Percentiles rank a stretch among this genome's conserved stretches.
These are phyloP conservation scores for Habropoda laboriosa DNA, from an alignment of 1,140 invertebrate species.

Conservation along the genomic window DNA sequence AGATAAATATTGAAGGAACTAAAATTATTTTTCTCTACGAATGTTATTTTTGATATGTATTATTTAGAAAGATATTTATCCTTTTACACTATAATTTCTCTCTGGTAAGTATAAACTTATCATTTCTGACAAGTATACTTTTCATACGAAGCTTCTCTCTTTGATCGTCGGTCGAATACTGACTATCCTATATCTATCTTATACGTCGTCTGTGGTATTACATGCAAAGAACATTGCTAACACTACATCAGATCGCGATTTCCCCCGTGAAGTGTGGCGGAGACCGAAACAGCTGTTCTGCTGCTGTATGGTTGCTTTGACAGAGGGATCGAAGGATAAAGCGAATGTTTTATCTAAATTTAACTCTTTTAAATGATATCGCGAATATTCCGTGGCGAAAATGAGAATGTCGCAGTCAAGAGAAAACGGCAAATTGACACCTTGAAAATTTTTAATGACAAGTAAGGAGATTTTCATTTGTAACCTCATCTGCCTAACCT, in stretches of 20 bases:
- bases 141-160: too few species aligned
- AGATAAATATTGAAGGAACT: too few species aligned
- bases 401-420: conserved; percentile 80
- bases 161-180: too few species aligned
- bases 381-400: conserved; percentile 81
- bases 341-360: conserved; percentile 79
- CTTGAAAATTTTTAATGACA: conserved; percentile 87
- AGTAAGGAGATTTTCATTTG: conserved; percentile 73
- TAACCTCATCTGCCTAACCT: conserved; percentile 71
- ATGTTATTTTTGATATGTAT: too few species aligned
- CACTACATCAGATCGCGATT: conserved; percentile 15
- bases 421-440: conserved; percentile 87
- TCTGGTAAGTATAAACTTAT: too few species aligned
- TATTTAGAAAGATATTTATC: too few species aligned
- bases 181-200: too few species aligned
- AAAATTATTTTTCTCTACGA: too few species aligned
- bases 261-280: conserved; percentile 45
- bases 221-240: neutral
- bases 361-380: conserved; percentile 81
- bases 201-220: too few species aligned
- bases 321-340: conserved; percentile 71
- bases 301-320: conserved; percentile 74
- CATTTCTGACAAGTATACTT: too few species aligned
- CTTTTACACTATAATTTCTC: too few species aligned
- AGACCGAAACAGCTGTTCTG: conserved; percentile 69